phyloP scores from a whole-genome alignment of 2,888 invertebrate species.

The Agapostemon virescens region DNA sequence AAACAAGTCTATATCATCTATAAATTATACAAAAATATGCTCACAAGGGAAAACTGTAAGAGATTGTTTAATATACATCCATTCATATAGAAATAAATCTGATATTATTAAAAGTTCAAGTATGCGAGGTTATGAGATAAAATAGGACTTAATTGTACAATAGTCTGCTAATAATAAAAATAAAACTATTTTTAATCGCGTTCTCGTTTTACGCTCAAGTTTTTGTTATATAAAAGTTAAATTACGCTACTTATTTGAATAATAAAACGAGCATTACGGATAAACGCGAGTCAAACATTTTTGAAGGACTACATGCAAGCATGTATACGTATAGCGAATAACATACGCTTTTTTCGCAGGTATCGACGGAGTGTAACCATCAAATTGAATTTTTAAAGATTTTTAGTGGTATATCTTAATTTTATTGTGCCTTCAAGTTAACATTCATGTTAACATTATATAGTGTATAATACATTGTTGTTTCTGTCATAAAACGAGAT shows the following conservation, averaged over 20 bases:
- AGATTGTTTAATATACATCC: background rate
- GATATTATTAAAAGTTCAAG: background rate
- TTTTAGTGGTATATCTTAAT: background rate
- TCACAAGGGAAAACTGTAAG: background rate
- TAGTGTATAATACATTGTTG: background rate
- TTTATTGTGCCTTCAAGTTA: background rate
- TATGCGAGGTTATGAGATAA: constrained; percentile 31
- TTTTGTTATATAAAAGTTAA: background rate
- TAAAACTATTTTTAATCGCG: constrained; percentile 3
- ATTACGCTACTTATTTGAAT: background rate
- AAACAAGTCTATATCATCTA: constrained; percentile 19
- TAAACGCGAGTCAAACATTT: background rate
- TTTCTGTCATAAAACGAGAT: background rate
- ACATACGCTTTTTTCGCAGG: background rate
- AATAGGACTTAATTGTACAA: background rate
- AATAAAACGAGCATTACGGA: constrained; percentile 5
- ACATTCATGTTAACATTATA: background rate
- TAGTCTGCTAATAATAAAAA: constrained; percentile 3
- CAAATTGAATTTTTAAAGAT: background rate
- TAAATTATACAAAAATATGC: background rate
- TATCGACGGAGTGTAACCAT: background rate
- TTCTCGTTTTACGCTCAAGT: background rate
- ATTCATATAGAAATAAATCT: background rate
- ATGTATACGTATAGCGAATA: background rate
- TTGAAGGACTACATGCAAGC: background rate